Conservation (phyloP, 2,113 vertebrate species). For the Channa argus region DNA sequence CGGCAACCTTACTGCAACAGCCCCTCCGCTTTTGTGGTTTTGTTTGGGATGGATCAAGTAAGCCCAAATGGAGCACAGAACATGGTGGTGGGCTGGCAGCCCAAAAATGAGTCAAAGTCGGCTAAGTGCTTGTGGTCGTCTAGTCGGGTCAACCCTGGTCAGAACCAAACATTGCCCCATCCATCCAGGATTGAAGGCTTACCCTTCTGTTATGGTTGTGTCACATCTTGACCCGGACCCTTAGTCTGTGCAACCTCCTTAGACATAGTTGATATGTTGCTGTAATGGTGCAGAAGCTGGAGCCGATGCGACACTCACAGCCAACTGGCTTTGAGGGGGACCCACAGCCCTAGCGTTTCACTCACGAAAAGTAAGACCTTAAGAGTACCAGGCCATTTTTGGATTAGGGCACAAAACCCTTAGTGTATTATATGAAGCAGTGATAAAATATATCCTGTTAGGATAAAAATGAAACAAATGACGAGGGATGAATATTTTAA, state of each 20-base stretch:
- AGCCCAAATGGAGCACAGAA: constrained; percentile 76
- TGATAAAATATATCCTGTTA: constrained; percentile 35
- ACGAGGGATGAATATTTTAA: background rate
- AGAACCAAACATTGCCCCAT: constrained; percentile 60
- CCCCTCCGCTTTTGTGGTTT: constrained; percentile 78
- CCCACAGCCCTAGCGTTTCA: constrained; percentile 36
- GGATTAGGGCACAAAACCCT: constrained; percentile 25
- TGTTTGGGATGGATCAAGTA: constrained; percentile 75
- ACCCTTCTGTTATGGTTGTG: constrained; percentile 45
- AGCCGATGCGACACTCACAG: constrained; percentile 52
- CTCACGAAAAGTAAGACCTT: constrained; percentile 45
- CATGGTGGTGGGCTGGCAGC: constrained; percentile 73
- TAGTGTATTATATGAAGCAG: constrained; percentile 29
- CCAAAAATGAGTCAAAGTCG: constrained; percentile 58
- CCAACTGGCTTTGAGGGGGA: constrained; percentile 54
- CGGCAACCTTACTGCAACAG: constrained; percentile 63
- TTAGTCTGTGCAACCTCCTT: constrained; percentile 32
- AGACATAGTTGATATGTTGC: constrained; percentile 37
- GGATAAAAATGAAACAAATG: constrained; percentile 24
- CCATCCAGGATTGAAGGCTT: constrained; percentile 46
- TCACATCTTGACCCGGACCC: constrained; percentile 52
- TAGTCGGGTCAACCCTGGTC: constrained; percentile 74
- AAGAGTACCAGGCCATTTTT: constrained; percentile 31
- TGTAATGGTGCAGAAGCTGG: constrained; percentile 35
- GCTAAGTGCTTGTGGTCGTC: constrained; percentile 81